A percentile compares a stretch with the other conserved stretches of the same genome.
Conservation (phyloP, 2,113 vertebrate species). For the Cariama cristata region DNA sequence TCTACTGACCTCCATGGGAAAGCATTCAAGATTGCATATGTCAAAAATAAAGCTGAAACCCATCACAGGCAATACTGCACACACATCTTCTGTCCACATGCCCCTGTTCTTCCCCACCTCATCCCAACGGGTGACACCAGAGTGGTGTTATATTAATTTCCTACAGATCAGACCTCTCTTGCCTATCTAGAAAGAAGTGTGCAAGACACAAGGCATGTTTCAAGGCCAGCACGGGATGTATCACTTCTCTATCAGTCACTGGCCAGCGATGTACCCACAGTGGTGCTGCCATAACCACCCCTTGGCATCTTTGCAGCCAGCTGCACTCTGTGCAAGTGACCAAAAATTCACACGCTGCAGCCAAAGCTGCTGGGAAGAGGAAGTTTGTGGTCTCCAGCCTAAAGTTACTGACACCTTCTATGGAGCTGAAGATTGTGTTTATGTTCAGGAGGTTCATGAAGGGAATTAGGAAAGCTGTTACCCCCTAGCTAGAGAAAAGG, state of each 20-base stretch:
- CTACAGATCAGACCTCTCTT: neutral
- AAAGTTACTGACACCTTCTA: neutral
- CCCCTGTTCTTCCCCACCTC: neutral
- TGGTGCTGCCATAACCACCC: neutral
- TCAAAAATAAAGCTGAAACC: neutral
- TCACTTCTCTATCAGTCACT: neutral
- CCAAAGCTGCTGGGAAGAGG: neutral
- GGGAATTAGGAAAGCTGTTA: neutral
- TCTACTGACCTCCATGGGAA: neutral
- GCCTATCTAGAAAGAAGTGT: neutral
- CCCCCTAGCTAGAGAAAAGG: neutral
- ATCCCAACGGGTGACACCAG: neutral
- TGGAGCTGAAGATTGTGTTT: neutral
- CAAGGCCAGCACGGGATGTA: neutral
- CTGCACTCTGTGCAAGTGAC: neutral
- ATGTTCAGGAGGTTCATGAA: neutral
- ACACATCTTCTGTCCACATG: rapidly evolving
- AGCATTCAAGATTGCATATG: neutral
- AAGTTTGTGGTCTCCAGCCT: neutral
- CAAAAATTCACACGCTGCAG: neutral
- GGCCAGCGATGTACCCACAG: neutral
- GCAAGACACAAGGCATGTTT: neutral
- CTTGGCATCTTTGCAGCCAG: neutral
- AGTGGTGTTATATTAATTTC: neutral
- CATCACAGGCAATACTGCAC: neutral